Evolutionary conservation across 2,797 vertebrate genomes (phyloP).

Genomic region (Tenualosa ilisha): DNA sequence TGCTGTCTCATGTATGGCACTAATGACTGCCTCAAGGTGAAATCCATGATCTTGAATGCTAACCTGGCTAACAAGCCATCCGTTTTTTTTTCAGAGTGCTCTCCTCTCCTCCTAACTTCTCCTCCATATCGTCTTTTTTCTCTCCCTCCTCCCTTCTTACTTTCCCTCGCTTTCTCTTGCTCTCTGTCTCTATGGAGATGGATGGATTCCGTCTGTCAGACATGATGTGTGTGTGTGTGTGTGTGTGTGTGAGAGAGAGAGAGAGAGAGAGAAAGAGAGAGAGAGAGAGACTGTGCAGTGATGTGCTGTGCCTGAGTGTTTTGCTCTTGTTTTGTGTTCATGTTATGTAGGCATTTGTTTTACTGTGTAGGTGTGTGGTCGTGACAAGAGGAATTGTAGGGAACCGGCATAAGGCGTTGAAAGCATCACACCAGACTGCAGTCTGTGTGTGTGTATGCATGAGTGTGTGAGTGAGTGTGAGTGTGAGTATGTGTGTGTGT

Average conservation of each 20-base stretch:
- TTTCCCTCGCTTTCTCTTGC: not conserved
- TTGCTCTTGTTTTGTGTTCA: conserved; percentile 16
- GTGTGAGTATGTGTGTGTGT: conserved; percentile 26
- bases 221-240: conserved; percentile 21
- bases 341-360: conserved; percentile 22
- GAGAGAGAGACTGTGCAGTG: not conserved
- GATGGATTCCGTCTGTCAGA: not conserved
- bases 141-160: not conserved
- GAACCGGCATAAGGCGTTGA: not conserved
- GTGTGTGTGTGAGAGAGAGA: not conserved
- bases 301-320: not conserved
- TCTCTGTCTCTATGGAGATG: not conserved
- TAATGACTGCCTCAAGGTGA: conserved; percentile 11
- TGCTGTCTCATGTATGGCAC: not conserved
- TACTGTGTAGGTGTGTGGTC: conserved; percentile 41
- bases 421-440: not conserved
- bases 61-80: not conserved
- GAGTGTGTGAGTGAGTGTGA: not conserved
- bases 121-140: not conserved
- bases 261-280: not conserved
- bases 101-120: not conserved
- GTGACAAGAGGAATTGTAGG: conserved; percentile 27
- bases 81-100: not conserved
- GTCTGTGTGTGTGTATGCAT: conserved; percentile 28
- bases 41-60: not conserved